Evolutionary conservation across 2,113 vertebrate genomes (phyloP).

Genomic region (Epinephelus cyanopodus): DNA sequence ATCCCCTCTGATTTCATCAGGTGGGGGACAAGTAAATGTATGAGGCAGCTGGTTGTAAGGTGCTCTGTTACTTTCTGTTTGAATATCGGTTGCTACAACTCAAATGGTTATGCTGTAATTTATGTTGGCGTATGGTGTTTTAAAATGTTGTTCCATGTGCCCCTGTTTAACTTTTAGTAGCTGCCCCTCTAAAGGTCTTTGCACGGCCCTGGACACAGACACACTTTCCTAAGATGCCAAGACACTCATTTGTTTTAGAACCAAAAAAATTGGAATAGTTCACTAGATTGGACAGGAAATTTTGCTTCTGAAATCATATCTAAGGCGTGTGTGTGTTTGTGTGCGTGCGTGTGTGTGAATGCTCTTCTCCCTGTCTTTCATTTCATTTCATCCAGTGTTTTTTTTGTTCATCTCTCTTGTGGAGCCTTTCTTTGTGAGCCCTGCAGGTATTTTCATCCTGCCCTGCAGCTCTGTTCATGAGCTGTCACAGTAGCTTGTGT

Average conservation of each 20-base stretch:
- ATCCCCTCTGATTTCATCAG: too few species aligned
- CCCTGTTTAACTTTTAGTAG: too few species aligned
- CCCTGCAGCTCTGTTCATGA: constrained; percentile 33
- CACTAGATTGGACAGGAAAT: neutral
- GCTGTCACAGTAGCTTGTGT: constrained; percentile 19
- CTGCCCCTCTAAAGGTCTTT: too few species aligned
- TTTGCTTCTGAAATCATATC: neutral
- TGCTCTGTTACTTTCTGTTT: too few species aligned
- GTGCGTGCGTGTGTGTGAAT: neutral
- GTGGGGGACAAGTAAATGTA: too few species aligned
- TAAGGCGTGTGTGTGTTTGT: neutral
- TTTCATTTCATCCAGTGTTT: neutral
- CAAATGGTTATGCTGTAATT: too few species aligned
- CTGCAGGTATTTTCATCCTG: constrained; percentile 34
- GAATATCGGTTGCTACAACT: too few species aligned
- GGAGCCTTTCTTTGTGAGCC: constrained; percentile 23
- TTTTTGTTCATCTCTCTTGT: neutral
- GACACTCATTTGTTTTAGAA: neutral
- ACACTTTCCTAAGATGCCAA: constrained; percentile 9
- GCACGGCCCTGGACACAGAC: too few species aligned
- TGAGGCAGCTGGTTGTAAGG: too few species aligned
- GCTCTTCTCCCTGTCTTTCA: neutral
- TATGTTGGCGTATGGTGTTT: too few species aligned
- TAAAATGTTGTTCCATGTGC: too few species aligned
- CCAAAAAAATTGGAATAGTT: neutral